Evolutionary conservation across 2,797 vertebrate species (phyloP).

Genomic region (Sebastiscus albofasciatus): DNA sequence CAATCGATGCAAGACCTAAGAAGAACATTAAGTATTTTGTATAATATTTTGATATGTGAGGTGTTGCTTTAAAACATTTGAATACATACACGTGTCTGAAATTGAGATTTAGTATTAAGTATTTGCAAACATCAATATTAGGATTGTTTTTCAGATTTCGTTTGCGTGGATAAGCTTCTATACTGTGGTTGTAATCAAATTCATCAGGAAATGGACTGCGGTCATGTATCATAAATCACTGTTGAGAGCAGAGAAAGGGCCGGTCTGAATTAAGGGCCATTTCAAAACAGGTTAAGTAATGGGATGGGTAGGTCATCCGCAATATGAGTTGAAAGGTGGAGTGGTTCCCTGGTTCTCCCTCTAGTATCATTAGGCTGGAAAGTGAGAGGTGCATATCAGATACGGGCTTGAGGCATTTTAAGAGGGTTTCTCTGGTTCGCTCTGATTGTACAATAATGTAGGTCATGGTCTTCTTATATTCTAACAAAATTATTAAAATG

Average conservation of each 20-base stretch:
- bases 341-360: constrained; percentile 35
- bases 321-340: constrained; percentile 54
- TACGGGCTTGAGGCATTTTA: constrained; percentile 15
- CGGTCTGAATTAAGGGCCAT: constrained; percentile 61
- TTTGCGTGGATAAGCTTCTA: constrained; percentile 8
- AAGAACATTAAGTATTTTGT: neutral
- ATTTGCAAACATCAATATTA: neutral
- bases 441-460: constrained; percentile 43
- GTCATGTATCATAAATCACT: constrained; percentile 76
- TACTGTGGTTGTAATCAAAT: constrained; percentile 56
- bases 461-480: constrained; percentile 31
- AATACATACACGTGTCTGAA: neutral
- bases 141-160: neutral
- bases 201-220: constrained; percentile 67
- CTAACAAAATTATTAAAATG: too few relatives aligned
- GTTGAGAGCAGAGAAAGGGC: constrained; percentile 56
- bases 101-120: neutral
- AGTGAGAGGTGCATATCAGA: constrained; percentile 21
- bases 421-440: constrained; percentile 17
- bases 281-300: constrained; percentile 74
- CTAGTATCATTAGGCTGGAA: constrained; percentile 9
- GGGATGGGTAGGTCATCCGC: constrained; percentile 65
- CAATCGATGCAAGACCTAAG: neutral
- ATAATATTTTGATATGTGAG: neutral
- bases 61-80: neutral